Evolutionary conservation across 1,140 invertebrate genomes (phyloP), one percentile per base, ranked within the genome.

Genomic region (Drosophila dunni): DNA sequence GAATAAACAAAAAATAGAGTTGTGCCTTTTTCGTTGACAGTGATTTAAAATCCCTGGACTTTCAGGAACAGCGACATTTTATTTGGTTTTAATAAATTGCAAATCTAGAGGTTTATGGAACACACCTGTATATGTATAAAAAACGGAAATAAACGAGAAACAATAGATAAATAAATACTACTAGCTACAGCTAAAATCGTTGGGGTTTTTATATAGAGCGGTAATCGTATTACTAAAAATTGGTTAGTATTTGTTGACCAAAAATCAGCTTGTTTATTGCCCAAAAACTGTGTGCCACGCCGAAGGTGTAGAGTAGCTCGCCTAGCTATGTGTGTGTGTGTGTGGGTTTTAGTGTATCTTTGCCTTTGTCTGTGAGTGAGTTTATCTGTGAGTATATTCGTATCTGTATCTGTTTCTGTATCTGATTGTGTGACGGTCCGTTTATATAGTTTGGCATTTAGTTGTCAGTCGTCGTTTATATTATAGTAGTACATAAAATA

Each of bases 231-330:
- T 46, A 70, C 48, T 62, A 67, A 65, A 67, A 57, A 53, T 66
- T 74, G 60, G 56, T 68, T 74, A 50, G 60, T 65, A 34, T 51
- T 48, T 56, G 42, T 68, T 11, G 71, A 61, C 57, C 65, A 74
- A 74, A 74, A 73, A 73, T 67, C 63, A 58, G 54, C 42, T 72
- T 57, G 53, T 51, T 29, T 68, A 29, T 65, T 44, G 53, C 38
- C 53, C 62, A 57, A 71, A 48, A 71, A 68, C 24, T 74, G 67
- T 68, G 74, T 75, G 81, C 69, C 65, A 74, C 69, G 67, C 67
- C 53, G 74, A 64, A 66, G 60, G 56, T 66, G 76, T 84, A 48
- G 48, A 69, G 54, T 63, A 46, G 36, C 61, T 64, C 61, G 33
- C 61, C 38, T 64, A 64, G 17, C 20, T 42, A 38, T 51, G 20